These are phyloP conservation scores for Corapipo altera DNA, from an alignment of 2,113 vertebrate species.

Conservation along the genomic window DNA sequence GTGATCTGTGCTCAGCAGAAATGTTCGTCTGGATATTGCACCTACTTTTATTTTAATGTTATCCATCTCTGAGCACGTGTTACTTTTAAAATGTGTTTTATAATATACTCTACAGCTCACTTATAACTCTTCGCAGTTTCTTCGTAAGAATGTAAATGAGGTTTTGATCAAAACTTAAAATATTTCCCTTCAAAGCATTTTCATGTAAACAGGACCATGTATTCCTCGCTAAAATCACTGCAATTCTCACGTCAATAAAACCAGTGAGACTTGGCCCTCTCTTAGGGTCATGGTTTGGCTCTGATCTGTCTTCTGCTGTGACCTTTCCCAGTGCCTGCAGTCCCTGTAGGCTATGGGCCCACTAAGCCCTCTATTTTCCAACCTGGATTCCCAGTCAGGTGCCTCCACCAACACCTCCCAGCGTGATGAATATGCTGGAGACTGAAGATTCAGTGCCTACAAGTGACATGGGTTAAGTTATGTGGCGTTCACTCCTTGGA, in stretches of 20 bases:
- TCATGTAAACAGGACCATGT: not conserved
- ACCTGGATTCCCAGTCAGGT: not conserved
- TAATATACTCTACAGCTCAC: slow-evolving; percentile 61
- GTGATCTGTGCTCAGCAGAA: slow-evolving; percentile 62
- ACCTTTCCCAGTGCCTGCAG: not conserved
- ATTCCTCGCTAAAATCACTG: not conserved
- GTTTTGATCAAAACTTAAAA: slow-evolving; percentile 61
- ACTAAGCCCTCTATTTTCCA: not conserved
- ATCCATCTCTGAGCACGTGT: slow-evolving; percentile 60
- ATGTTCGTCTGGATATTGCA: slow-evolving; percentile 58
- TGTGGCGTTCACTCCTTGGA: not conserved
- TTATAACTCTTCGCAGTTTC: slow-evolving; percentile 52
- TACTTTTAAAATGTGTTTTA: slow-evolving; percentile 61
- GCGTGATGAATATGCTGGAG: not conserved
- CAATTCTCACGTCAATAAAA: not conserved
- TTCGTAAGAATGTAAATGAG: slow-evolving; percentile 62
- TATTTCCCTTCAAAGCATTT: slow-evolving; percentile 58
- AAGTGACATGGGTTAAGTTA: not conserved
- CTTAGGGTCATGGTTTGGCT: not conserved
- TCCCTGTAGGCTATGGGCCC: not conserved
- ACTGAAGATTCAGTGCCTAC: not conserved
- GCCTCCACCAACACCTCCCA: not conserved
- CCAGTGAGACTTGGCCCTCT: not conserved
- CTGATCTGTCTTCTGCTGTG: not conserved
- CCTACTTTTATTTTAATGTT: slow-evolving; percentile 40